Conservation (phyloP, 2,797 vertebrate genomes). For the Melanogrammus aeglefinus region DNA sequence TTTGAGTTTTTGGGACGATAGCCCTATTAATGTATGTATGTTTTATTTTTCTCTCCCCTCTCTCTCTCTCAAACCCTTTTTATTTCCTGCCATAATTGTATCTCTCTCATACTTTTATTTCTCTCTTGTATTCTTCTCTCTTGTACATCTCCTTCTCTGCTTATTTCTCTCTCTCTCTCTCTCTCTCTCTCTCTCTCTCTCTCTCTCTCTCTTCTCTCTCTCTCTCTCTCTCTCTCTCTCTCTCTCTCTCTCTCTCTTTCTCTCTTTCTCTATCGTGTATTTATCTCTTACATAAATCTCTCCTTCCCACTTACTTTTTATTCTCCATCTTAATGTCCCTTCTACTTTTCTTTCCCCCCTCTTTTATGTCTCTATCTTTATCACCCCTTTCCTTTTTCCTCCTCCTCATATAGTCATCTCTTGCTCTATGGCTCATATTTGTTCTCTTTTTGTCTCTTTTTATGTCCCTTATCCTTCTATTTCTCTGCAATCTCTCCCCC, state of each 20-base stretch:
- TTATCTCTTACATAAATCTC: neutral
- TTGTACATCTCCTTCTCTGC: too few relatives aligned
- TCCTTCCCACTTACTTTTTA: neutral
- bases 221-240: too few relatives aligned
- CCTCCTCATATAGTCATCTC: neutral
- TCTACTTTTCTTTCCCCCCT: neutral
- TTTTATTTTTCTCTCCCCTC: too few relatives aligned
- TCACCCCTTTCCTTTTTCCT: neutral
- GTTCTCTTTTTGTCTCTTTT: neutral
- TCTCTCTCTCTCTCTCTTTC: slow-evolving; percentile 3
- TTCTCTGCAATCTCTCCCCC: neutral
- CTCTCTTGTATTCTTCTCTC: neutral
- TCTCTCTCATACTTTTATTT: neutral
- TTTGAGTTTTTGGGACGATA: too few relatives aligned
- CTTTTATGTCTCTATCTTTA: neutral
- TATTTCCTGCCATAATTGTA: neutral
- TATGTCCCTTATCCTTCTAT: neutral
- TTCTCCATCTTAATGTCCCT: neutral
- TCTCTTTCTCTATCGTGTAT: neutral
- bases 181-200: too few relatives aligned
- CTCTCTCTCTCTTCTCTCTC: too few relatives aligned
- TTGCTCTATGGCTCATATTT: neutral
- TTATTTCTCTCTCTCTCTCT: too few relatives aligned
- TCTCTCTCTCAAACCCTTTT: too few relatives aligned
- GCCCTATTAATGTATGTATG: too few relatives aligned